Evolutionary conservation across 2,888 invertebrate species (phyloP), one percentile per base, ranked within the genome.

Genomic region (Dastarcus helophoroides): DNA sequence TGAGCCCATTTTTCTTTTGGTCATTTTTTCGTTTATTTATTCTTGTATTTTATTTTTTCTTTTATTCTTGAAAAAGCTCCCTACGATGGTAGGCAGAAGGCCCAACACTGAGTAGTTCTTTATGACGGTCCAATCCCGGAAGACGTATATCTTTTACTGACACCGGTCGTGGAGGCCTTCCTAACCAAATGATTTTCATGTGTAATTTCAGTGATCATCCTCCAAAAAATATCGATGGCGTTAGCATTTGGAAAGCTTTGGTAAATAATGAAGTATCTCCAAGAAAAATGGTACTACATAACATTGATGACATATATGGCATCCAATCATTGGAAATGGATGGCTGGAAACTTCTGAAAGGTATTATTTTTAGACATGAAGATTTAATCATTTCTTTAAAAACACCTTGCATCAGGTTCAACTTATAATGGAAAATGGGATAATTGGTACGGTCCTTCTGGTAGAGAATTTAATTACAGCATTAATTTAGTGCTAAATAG

Each of bases 281-380:
- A 1, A 65, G 90, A 24, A 68, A 58, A 1, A 68, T 69, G 12
- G 61, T 89, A 10, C 64, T 93, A 0, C 90, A 90, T 53, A 91
- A 91, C 53, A 93, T 94, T 30, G 93, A 94, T 52, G 79, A 84
- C 44, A 69, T 74, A 24, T 75, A 67, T 51, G 75, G 76, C 3
- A 74, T 71, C 42, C 73, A 83, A 0, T 74, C 81, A 0, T 54
- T 90, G 3, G 79, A 79, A 0, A 55, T 73, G 1, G 77, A 73
- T 4, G 67, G 79, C 26, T 89, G 83, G 81, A 90, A 90, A 61
- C 40, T 86, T 7, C 54, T 81, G 3, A 71, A 76, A 63, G 86
- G 81, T 78, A 43, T 13, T 11, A 24, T 43, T 15, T 15, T 35
- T 26, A n/a, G n/a, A n/a, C n/a, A n/a, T 5, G n/a, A 33, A 28